phyloP scores from a whole-genome alignment of 1,140 invertebrate species.

The Propsilocerus akamusi region DNA sequence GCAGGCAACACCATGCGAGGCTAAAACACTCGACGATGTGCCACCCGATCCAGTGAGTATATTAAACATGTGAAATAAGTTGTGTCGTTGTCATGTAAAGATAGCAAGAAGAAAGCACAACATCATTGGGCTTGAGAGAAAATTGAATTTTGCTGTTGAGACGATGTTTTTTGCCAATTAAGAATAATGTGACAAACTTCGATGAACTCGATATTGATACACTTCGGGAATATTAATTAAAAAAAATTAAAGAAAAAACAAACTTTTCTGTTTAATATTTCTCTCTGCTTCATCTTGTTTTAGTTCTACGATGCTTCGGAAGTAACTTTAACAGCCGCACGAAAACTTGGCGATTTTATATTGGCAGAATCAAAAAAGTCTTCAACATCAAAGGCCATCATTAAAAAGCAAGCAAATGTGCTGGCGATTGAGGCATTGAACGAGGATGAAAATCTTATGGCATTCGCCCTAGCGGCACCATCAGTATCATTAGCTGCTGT shows the following conservation, averaged over 20 bases:
- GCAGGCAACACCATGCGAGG: conserved; percentile 17
- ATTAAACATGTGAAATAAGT: neutral
- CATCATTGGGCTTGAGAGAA: conserved; percentile 9
- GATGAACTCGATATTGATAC: conserved; percentile 6
- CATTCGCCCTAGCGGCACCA: conserved; percentile 23
- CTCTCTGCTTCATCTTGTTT: neutral
- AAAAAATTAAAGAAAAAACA: conserved; percentile 7
- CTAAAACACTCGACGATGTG: conserved; percentile 17
- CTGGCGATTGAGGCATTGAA: conserved; percentile 20
- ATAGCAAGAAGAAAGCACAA: neutral
- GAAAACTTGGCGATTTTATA: conserved; percentile 22
- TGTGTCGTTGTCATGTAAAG: conserved; percentile 11
- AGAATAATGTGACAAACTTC: conserved; percentile 11
- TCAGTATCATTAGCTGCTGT: conserved; percentile 22
- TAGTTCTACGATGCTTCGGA: conserved; percentile 21
- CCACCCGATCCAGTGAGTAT: conserved; percentile 21
- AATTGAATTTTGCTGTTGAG: neutral
- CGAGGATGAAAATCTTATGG: conserved; percentile 22
- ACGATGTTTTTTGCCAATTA: conserved; percentile 6
- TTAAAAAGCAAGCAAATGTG: conserved; percentile 17
- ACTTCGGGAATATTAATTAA: conserved; percentile 9
- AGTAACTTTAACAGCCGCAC: conserved; percentile 19
- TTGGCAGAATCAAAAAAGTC: conserved; percentile 15
- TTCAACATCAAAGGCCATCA: conserved; percentile 14
- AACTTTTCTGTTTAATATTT: neutral